Evolutionary conservation across 2,888 invertebrate species (phyloP).

Genomic region (Ernsta delagoae): DNA sequence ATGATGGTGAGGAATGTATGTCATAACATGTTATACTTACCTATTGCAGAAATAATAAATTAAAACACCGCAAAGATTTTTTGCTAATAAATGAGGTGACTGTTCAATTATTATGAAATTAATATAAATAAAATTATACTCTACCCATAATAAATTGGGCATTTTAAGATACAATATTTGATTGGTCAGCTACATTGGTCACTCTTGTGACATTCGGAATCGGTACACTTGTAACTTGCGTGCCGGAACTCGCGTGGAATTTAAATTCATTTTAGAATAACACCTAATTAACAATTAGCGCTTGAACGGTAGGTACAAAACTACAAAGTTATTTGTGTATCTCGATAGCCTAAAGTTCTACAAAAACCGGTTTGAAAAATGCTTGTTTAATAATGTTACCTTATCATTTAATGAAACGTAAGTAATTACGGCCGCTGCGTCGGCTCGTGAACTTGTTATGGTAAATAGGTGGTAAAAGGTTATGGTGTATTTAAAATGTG

Average conservation of each 20-base stretch:
- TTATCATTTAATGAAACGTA: constrained; percentile 18
- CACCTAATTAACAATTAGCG: constrained; percentile 30
- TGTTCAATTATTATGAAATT: too few species aligned
- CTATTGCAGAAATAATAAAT: too few species aligned
- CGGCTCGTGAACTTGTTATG: constrained; percentile 4
- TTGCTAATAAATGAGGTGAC: too few species aligned
- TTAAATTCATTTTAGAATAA: constrained; percentile 21
- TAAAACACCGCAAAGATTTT: too few species aligned
- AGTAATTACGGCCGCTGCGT: neutral
- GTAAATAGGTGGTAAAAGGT: constrained; percentile 7
- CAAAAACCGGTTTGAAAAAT: neutral
- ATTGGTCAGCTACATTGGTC: neutral
- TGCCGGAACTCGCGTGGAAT: constrained; percentile 21
- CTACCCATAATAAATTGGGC: too few species aligned
- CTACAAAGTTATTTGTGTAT: constrained; percentile 23
- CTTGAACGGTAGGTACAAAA: constrained; percentile 1
- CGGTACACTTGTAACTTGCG: constrained; percentile 12
- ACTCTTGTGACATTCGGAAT: neutral
- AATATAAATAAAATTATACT: too few species aligned
- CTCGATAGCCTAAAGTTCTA: constrained; percentile 12
- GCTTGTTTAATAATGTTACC: constrained; percentile 2
- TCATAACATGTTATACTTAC: too few species aligned
- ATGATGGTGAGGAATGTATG: too few species aligned
- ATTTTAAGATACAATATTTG: neutral
- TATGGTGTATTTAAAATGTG: constrained; percentile 5